Conservation (phyloP, 2,888 invertebrate genomes). For the Hipparchia sbordonii region DNA sequence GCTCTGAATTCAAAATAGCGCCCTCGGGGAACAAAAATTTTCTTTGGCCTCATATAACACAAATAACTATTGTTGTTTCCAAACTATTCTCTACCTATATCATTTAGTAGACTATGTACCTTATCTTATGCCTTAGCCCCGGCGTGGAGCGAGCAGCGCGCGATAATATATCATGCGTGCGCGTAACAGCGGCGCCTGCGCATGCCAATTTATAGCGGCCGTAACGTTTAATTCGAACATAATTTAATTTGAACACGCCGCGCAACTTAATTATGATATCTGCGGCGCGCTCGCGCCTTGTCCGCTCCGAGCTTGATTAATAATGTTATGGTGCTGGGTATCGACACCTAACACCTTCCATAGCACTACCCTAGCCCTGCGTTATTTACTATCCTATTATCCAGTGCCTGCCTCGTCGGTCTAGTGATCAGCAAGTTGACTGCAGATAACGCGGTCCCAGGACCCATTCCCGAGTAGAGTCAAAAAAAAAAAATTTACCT, state of each 20-base stretch:
- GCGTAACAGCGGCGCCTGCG: conserved; percentile 48
- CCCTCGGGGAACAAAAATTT: no score
- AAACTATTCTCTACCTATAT: conserved; percentile 47
- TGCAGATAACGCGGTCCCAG: no score
- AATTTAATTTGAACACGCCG: conserved; percentile 58
- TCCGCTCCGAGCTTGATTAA: conserved; percentile 33
- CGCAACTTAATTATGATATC: conserved; percentile 55
- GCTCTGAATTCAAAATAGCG: no score
- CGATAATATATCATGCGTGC: conserved; percentile 57
- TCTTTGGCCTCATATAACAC: no score
- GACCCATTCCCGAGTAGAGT: no score
- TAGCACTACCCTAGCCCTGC: neutral
- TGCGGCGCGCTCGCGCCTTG: conserved; percentile 32
- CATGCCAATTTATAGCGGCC: conserved; percentile 46
- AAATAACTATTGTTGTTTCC: conserved; percentile 56
- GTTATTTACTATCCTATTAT: neutral
- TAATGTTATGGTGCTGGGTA: conserved; percentile 22
- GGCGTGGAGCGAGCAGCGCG: conserved; percentile 32
- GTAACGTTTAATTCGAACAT: conserved; percentile 57
- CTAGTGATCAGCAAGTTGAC: no score
- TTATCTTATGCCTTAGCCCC: conserved; percentile 20
- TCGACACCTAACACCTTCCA: conserved; percentile 32
- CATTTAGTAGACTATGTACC: no score
- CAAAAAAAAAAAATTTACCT: no score
- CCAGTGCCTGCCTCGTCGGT: no score